phyloP scores from a whole-genome alignment of 2,888 invertebrate genomes.

The Parapristionchus giblindavisi region DNA sequence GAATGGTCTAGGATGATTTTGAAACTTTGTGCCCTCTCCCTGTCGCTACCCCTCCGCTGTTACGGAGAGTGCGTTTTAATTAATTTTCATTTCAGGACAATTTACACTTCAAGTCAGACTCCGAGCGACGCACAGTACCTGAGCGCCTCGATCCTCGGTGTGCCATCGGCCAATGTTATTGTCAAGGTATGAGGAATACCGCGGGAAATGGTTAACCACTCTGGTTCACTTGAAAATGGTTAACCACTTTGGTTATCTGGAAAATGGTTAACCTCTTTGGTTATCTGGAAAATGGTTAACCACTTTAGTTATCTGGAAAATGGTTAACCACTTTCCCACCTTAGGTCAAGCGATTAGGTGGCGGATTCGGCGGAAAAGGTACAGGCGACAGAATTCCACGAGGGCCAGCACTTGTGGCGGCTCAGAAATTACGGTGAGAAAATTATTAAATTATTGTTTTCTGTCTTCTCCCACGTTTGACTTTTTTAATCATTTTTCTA shows the following conservation, averaged over 20 bases:
- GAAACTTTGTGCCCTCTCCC: too few relatives aligned
- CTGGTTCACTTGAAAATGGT: background rate
- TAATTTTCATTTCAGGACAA: conserved; percentile 75
- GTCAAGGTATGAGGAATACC: conserved; percentile 46
- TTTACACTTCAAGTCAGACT: conserved; percentile 82
- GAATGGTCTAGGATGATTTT: too few relatives aligned
- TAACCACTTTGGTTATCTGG: background rate
- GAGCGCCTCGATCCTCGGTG: conserved; percentile 41
- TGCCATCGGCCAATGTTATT: conserved; percentile 55
- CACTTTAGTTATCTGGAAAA: too few relatives aligned
- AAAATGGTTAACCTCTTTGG: background rate
- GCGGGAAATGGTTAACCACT: background rate
- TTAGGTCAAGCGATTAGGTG: conserved; percentile 57
- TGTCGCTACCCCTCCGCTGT: too few relatives aligned
- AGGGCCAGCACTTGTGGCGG: conserved; percentile 35
- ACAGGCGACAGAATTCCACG: conserved; percentile 43
- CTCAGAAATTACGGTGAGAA: conserved; percentile 23
- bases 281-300: background rate
- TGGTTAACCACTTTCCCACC: too few relatives aligned
- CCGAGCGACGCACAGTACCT: conserved; percentile 54
- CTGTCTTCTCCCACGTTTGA: too few relatives aligned
- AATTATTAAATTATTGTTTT: too few relatives aligned
- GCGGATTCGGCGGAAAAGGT: conserved; percentile 62
- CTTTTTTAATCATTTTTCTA: too few relatives aligned
- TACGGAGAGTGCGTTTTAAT: too few relatives aligned